phyloP scores from a whole-genome alignment of 2,113 vertebrate genomes.

The Thermophis baileyi region DNA sequence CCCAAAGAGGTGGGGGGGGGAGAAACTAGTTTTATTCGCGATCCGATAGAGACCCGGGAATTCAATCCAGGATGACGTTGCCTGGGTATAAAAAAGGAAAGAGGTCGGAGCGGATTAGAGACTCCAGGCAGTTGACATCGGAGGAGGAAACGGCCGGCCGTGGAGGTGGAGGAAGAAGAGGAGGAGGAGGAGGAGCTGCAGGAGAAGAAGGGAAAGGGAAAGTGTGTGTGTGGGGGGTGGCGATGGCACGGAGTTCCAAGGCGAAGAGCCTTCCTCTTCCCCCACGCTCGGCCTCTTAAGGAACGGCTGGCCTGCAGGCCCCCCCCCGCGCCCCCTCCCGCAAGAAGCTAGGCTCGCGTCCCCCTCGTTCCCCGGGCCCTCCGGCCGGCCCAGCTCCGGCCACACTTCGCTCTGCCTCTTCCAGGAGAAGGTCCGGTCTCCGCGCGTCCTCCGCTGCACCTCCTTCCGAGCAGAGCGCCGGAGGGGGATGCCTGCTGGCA shows the following conservation, averaged over 20 bases:
- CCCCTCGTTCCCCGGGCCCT: neutral
- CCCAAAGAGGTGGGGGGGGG: slow-evolving; percentile 56
- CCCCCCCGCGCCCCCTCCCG: slow-evolving; percentile 24
- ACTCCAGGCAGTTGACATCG: slow-evolving; percentile 62
- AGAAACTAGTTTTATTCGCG: slow-evolving; percentile 78
- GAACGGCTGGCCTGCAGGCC: slow-evolving; percentile 20
- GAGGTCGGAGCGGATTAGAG: slow-evolving; percentile 69
- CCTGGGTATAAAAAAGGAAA: slow-evolving; percentile 81
- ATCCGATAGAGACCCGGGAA: slow-evolving; percentile 76
- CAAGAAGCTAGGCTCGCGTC: neutral
- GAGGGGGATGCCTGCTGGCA: slow-evolving; percentile 91
- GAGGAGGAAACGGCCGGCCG: slow-evolving; percentile 53
- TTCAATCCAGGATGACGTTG: slow-evolving; percentile 89
- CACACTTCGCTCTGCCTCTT: neutral
- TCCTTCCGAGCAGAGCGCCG: slow-evolving; percentile 25
- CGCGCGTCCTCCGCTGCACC: neutral
- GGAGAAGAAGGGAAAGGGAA: slow-evolving; percentile 57
- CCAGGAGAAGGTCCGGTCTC: neutral
- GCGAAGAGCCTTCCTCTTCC: neutral
- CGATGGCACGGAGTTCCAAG: no score
- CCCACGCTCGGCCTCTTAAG: neutral
- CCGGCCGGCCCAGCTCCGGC: neutral
- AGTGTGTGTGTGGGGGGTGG: slow-evolving; percentile 40
- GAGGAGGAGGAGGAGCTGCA: slow-evolving; percentile 53
- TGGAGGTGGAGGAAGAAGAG: slow-evolving; percentile 60